Evolutionary conservation across 2,797 vertebrate genomes (phyloP).

Genomic region (Onychomys arenicola): DNA sequence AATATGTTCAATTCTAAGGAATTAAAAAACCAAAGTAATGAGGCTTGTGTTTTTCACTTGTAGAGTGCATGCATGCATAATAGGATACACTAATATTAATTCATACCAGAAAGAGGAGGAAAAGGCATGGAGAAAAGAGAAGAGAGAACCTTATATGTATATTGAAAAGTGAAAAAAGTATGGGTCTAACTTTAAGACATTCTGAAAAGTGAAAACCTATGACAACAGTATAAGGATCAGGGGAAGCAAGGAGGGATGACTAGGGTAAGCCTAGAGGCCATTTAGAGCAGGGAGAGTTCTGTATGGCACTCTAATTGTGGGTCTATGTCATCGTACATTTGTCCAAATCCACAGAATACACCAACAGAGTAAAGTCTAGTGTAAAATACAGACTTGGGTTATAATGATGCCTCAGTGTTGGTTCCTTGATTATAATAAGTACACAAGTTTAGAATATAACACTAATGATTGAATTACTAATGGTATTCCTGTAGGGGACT

Average conservation of each 20-base stretch:
- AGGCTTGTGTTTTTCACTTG: neutral
- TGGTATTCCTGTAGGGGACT: neutral
- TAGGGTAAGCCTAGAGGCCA: neutral
- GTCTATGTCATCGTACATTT: neutral
- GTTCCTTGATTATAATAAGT: neutral
- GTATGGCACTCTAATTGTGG: neutral
- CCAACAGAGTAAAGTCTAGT: neutral
- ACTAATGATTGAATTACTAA: neutral
- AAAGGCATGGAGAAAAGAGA: neutral
- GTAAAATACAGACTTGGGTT: neutral
- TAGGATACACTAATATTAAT: neutral
- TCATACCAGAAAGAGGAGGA: neutral
- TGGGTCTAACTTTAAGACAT: neutral
- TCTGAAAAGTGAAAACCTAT: neutral
- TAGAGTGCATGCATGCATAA: neutral
- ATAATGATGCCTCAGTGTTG: neutral
- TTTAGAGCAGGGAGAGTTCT: conserved; percentile 29
- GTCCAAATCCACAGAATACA: neutral
- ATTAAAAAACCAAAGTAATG: neutral
- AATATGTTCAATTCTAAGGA: neutral
- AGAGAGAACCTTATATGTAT: neutral
- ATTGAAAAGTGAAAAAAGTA: neutral
- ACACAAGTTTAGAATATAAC: neutral
- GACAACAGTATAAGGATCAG: neutral
- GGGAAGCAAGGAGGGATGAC: neutral